A percentile compares a stretch with the other conserved stretches of the same genome.
phyloP scores from a whole-genome alignment of 2,113 vertebrate species.

The Podilymbus podiceps region DNA sequence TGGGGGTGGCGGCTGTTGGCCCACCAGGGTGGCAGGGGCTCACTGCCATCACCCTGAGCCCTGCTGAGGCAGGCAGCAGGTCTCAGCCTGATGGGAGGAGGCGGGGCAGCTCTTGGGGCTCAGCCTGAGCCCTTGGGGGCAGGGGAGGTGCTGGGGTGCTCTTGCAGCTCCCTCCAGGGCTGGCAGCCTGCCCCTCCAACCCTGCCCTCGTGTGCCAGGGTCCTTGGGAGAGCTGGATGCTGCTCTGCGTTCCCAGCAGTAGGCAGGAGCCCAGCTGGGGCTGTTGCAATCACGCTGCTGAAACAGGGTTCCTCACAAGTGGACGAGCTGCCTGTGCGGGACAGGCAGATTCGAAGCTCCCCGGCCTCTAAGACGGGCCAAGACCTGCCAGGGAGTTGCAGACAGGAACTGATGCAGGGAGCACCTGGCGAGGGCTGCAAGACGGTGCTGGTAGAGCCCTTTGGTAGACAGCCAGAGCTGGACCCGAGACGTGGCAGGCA shows the following conservation, averaged over 20 bases:
- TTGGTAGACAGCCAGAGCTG: not conserved
- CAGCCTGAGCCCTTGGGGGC: fast-evolving
- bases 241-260: not conserved
- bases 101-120: not conserved
- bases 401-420: not conserved
- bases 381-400: not conserved
- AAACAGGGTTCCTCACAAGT: not conserved
- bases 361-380: not conserved
- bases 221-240: not conserved
- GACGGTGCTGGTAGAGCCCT: not conserved
- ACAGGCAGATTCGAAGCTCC: not conserved
- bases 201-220: not conserved
- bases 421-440: not conserved
- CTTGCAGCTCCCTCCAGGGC: not conserved
- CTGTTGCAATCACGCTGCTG: not conserved
- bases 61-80: not conserved
- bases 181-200: not conserved
- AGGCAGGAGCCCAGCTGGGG: not conserved
- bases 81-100: not conserved
- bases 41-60: not conserved
- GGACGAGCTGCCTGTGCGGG: not conserved
- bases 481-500: not conserved
- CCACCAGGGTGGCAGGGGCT: not conserved
- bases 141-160: not conserved
- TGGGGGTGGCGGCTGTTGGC: not conserved